phyloP scores from a whole-genome alignment of 2,113 vertebrate species.

The Spilogale gracilis region DNA sequence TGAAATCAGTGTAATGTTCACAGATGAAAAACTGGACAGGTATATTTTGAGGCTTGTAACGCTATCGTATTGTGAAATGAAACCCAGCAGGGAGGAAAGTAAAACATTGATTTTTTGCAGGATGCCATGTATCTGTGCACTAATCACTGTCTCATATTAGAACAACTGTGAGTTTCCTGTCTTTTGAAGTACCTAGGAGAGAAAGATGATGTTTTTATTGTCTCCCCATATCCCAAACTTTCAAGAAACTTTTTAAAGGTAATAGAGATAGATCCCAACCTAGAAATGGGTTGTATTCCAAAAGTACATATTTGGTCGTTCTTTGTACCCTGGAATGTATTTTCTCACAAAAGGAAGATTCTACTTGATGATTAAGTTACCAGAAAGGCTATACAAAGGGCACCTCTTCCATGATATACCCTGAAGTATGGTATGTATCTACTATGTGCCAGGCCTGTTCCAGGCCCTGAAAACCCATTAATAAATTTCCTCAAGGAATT shows the following conservation, averaged over 20 bases:
- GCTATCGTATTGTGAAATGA: slow-evolving; percentile 79
- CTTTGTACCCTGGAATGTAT: background rate
- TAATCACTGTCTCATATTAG: slow-evolving; percentile 71
- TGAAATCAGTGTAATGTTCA: slow-evolving; percentile 76
- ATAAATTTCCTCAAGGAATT: slow-evolving; percentile 12
- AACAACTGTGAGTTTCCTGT: slow-evolving; percentile 74
- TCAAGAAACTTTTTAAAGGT: slow-evolving; percentile 54
- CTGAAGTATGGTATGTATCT: background rate
- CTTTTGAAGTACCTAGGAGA: slow-evolving; percentile 76
- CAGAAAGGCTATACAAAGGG: background rate
- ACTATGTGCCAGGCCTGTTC: background rate
- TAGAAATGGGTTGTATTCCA: background rate
- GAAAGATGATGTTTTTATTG: slow-evolving; percentile 72
- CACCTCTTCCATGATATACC: background rate
- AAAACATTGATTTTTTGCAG: slow-evolving; percentile 79
- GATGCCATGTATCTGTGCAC: slow-evolving; percentile 64
- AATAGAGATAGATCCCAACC: slow-evolving; percentile 2
- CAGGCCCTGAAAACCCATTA: background rate
- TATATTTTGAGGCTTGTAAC: slow-evolving; percentile 71
- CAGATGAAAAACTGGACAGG: slow-evolving; percentile 75
- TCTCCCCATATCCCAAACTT: slow-evolving; percentile 43
- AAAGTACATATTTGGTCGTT: background rate
- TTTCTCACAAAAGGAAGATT: slow-evolving; percentile 5
- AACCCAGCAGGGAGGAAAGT: slow-evolving; percentile 80
- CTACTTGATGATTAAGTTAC: slow-evolving; percentile 5